phyloP scores from a whole-genome alignment of 2,797 vertebrate genomes.

The Liasis olivaceus region DNA sequence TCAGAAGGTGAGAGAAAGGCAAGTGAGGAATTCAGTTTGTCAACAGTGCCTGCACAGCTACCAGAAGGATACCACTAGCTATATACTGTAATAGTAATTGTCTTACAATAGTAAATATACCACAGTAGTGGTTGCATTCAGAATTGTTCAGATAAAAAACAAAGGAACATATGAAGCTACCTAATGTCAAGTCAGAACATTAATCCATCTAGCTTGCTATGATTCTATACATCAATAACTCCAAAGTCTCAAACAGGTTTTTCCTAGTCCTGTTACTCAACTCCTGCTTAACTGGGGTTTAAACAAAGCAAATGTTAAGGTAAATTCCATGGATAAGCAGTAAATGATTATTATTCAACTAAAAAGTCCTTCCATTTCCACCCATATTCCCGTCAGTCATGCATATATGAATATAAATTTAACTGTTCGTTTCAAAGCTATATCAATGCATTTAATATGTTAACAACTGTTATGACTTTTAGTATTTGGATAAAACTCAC shows the following conservation, averaged over 20 bases:
- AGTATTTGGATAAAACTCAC: neutral
- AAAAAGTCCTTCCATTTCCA: neutral
- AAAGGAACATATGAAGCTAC: neutral
- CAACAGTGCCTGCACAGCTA: neutral
- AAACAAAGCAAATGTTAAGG: neutral
- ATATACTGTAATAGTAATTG: neutral
- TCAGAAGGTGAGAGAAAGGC: neutral
- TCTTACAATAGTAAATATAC: neutral
- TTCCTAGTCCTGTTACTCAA: neutral
- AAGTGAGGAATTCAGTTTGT: neutral
- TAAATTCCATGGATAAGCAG: neutral
- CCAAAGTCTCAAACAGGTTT: neutral
- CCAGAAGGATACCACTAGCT: neutral
- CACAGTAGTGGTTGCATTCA: conserved; percentile 13
- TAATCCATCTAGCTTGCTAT: neutral
- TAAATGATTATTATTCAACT: neutral
- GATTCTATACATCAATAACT: neutral
- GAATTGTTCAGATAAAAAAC: neutral
- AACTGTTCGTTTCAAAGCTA: conserved; percentile 14
- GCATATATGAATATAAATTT: neutral
- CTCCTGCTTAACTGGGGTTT: neutral
- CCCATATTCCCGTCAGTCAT: accelerated
- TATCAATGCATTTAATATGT: neutral
- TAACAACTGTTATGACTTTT: neutral
- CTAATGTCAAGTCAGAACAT: neutral